These are phyloP conservation scores for Lysandra coridon DNA, from an alignment of 2,888 invertebrate genomes.

Conservation along the genomic window DNA sequence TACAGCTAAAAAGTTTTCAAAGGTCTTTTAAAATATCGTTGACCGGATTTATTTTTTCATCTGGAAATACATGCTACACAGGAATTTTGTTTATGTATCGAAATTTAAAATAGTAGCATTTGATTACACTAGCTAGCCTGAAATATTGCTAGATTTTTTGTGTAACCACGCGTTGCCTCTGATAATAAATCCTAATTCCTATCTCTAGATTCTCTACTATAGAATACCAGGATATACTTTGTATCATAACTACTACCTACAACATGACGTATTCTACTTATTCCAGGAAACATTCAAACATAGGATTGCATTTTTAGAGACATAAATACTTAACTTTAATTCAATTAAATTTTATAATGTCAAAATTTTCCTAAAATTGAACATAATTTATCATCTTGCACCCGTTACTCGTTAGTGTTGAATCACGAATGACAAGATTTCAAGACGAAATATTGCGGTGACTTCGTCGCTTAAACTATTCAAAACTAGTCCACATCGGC, in stretches of 20 bases:
- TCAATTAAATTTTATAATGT: no score
- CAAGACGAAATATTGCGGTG: neutral
- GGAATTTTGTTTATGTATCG: neutral
- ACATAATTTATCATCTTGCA: no score
- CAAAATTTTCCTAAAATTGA: no score
- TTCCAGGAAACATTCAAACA: no score
- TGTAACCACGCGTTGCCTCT: neutral
- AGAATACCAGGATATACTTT: no score
- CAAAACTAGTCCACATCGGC: constrained; percentile 32
- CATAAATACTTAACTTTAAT: no score
- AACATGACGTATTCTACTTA: no score
- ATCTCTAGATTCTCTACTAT: no score
- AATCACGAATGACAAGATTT: neutral
- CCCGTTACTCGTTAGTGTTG: no score
- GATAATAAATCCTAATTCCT: neutral
- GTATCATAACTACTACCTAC: no score
- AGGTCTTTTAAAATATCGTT: constrained; percentile 15
- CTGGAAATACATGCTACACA: neutral
- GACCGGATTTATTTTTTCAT: constrained; percentile 18
- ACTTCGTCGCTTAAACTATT: neutral
- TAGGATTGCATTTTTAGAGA: no score
- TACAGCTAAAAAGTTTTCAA: constrained; percentile 18
- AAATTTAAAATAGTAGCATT: neutral
- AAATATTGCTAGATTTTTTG: neutral
- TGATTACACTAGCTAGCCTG: neutral